Percentiles rank a stretch among this genome's conserved stretches.
Conservation (phyloP, 2,113 vertebrate species). For the Tautogolabrus adspersus region DNA sequence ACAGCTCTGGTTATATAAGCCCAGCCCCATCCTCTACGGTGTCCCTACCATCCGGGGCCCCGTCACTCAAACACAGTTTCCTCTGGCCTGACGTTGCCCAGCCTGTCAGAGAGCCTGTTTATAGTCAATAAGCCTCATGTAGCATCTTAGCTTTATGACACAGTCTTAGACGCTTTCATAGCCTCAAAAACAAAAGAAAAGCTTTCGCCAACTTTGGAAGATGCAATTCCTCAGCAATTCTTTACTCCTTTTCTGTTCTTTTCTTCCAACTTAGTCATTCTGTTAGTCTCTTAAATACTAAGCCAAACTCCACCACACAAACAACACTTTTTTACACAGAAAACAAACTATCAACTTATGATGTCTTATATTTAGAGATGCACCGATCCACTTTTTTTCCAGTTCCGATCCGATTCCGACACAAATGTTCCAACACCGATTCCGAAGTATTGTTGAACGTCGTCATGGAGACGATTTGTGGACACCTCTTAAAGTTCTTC, state of each 20-base stretch:
- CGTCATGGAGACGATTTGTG: too few species aligned
- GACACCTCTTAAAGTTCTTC: too few species aligned
- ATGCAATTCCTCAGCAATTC: conserved; percentile 10
- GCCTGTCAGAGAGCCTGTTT: conserved; percentile 36
- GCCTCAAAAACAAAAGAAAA: neutral
- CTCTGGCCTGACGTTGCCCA: conserved; percentile 6
- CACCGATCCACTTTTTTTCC: too few species aligned
- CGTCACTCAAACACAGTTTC: conserved; percentile 32
- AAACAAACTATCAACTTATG: neutral
- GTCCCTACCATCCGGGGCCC: conserved; percentile 20
- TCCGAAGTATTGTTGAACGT: too few species aligned
- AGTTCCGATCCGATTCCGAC: too few species aligned
- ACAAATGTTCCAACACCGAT: too few species aligned
- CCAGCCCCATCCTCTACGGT: conserved; percentile 29
- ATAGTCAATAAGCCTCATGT: conserved; percentile 12
- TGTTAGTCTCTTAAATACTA: too few species aligned
- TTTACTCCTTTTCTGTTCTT: neutral
- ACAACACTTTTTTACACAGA: neutral
- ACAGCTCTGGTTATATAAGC: conserved; percentile 72
- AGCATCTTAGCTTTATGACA: conserved; percentile 28
- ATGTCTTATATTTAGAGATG: too few species aligned
- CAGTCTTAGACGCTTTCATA: neutral
- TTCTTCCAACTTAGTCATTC: conserved; percentile 1
- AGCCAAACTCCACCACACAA: too few species aligned
- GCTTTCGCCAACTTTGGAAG: conserved; percentile 2